Conservation (phyloP, 2,113 vertebrate species). For the Plecturocebus donacophilus region DNA sequence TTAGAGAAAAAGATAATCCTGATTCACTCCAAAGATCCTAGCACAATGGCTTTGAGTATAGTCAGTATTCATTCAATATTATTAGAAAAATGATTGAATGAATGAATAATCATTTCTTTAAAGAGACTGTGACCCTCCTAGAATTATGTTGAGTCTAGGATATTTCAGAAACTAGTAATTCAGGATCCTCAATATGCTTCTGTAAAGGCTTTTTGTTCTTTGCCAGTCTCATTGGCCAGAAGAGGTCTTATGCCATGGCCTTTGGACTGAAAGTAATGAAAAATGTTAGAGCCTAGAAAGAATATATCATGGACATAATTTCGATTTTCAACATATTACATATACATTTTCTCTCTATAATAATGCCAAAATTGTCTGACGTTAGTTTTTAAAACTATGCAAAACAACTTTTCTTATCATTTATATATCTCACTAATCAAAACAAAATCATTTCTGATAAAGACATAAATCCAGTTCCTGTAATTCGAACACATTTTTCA, state of each 20-base stretch:
- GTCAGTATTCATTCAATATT: background rate
- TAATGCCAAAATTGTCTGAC: background rate
- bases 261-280: background rate
- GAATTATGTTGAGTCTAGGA: background rate
- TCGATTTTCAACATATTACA: background rate
- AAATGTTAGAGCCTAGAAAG: background rate
- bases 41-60: background rate
- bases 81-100: background rate
- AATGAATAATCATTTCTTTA: background rate
- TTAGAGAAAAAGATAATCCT: background rate
- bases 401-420: background rate
- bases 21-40: background rate
- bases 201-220: background rate
- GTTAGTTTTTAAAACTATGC: background rate
- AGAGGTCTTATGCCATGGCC: background rate
- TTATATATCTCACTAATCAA: background rate
- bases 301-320: background rate
- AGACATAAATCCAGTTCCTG: background rate
- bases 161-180: background rate
- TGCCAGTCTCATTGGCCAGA: background rate
- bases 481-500: background rate
- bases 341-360: background rate
- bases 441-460: slow-evolving; percentile 1
- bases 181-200: background rate
- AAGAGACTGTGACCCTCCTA: background rate